Conservation (phyloP, 2,797 vertebrate species). For the Heterohyrax brucei region DNA sequence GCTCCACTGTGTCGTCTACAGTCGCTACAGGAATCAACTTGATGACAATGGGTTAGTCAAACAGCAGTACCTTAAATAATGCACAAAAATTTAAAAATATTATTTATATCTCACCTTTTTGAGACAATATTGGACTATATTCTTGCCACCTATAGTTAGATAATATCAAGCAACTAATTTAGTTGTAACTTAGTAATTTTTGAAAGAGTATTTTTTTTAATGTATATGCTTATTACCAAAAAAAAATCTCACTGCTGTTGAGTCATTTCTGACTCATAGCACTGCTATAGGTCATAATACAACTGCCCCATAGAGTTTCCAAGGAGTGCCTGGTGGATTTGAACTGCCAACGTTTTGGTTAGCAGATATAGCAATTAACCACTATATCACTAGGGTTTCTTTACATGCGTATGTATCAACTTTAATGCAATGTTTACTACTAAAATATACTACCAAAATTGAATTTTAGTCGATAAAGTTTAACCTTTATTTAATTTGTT, state of each 20-base stretch:
- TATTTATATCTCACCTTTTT: constrained; percentile 13
- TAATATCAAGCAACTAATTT: background rate
- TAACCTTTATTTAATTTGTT: constrained; percentile 53
- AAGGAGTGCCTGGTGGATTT: no score
- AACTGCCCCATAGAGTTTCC: no score
- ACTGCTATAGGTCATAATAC: no score
- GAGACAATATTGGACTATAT: background rate
- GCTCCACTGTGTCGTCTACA: no score
- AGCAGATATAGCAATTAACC: no score
- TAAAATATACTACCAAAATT: background rate
- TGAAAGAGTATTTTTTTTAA: background rate
- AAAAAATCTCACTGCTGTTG: no score
- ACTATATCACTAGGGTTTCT: no score
- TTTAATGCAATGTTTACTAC: background rate
- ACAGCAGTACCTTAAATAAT: background rate
- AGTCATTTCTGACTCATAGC: no score
- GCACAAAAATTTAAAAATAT: background rate
- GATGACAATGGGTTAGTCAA: background rate
- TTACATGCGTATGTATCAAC: background rate
- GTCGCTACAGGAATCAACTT: no score
- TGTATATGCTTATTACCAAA: no score
- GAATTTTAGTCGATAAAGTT: background rate
- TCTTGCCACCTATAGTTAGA: background rate
- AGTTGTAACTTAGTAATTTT: background rate
- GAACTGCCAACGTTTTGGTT: no score